Base-by-base conservation (phyloP, 2,113 vertebrate genomes). In the Rhegmatorhina hoffmannsi region DNA sequence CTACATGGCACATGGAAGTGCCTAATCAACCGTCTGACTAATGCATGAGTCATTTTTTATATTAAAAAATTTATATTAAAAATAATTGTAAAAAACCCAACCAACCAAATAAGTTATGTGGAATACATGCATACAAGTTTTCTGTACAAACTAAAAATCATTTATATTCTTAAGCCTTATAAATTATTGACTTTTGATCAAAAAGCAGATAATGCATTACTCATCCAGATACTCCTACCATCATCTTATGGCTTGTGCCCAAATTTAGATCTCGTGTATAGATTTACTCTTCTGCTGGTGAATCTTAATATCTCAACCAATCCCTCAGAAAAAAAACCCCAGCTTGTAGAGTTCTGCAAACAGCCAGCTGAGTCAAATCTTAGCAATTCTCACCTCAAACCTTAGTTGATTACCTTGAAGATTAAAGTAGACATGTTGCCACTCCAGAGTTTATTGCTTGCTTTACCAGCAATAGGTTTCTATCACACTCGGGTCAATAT, bases 341-440 rank as follows among this genome's bases (percentile, higher is more conserved):
- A 87, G 21, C 25, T 87, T 74, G 55, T 3, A 69, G 46, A 77
- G 47, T 86, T 72, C 78, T 87, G 40, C 62, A 74, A 87, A 86
- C 58, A 77, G 43, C 28, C 8, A 7, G n/a, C n/a, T 80, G 67
- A 66, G 50, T 86, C 44, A 90, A 92, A 88, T 62, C 49, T 63
- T 58, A 53, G 36, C 56, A 81, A 16, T 66, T 66, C 73, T 60
- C 88, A 90, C 40, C 89, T 82, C 76, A 78, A 67, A 94, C 56
- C 56, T 96, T 97, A 97, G 95, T 90, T 97, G 83, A 96, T 97
- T 95, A 89, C 67, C 83, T 43, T 36, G 56, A 83, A 95, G 87
- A 97, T 97, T 94, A 96, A 95, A 93, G 78, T 33, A 84, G 91
- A 94, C 69, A 38, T 43, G 75, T 89, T 93, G 68, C 85, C 84